Percentiles rank a stretch among this genome's conserved stretches.
Evolutionary conservation across 2,888 invertebrate species (phyloP).

Genomic region (Mesorhabditis spiculigera): DNA sequence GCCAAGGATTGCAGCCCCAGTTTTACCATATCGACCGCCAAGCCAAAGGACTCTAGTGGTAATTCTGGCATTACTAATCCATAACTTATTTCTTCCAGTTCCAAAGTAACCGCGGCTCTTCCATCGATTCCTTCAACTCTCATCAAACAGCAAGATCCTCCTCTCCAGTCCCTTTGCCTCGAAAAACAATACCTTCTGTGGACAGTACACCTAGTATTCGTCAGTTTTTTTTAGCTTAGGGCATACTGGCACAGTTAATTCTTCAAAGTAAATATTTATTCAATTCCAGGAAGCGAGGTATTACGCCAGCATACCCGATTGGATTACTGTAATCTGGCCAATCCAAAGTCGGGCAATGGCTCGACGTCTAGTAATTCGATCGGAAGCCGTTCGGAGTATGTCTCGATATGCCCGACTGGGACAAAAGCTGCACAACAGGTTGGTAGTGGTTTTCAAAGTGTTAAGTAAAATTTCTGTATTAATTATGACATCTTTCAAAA

Average conservation of each 20-base stretch:
- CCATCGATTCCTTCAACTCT: constrained; percentile 32
- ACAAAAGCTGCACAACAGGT: constrained; percentile 3
- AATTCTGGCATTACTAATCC: not conserved
- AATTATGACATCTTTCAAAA: too few species aligned
- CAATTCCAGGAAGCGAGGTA: not conserved
- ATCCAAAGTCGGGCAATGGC: not conserved
- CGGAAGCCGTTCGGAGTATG: not conserved
- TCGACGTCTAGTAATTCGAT: not conserved
- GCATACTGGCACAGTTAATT: not conserved
- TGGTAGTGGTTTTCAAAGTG: not conserved
- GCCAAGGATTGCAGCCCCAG: constrained; percentile 21
- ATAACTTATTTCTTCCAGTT: constrained; percentile 19
- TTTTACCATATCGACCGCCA: constrained; percentile 12
- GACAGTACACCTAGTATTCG: not conserved
- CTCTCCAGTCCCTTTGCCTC: constrained; percentile 14
- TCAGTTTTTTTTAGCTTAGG: not conserved
- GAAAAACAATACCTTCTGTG: constrained; percentile 11
- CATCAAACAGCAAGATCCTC: constrained; percentile 26
- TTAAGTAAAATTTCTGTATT: too few species aligned
- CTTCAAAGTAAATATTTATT: not conserved
- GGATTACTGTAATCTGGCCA: not conserved
- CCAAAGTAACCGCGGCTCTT: constrained; percentile 25
- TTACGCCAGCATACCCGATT: not conserved
- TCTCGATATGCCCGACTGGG: constrained; percentile 2
- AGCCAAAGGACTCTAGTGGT: constrained; percentile 22